These are phyloP conservation scores for Slavum lentiscoides DNA, from an alignment of 2,888 invertebrate genomes.

Conservation along the genomic window DNA sequence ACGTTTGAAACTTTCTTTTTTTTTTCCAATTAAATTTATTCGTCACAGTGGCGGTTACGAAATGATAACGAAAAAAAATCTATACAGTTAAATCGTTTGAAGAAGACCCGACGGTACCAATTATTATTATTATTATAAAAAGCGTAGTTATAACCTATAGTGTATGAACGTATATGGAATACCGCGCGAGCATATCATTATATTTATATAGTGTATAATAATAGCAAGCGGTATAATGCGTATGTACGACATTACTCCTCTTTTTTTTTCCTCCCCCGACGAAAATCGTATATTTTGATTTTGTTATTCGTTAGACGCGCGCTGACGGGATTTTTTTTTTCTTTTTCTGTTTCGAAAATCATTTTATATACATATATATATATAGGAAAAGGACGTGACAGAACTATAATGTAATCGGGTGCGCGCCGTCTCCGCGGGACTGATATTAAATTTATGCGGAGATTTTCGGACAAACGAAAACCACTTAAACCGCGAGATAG, in stretches of 20 bases:
- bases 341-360: not conserved
- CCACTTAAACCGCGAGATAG: not conserved
- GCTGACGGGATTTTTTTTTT: not conserved
- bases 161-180: not conserved
- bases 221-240: no score
- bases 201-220: no score
- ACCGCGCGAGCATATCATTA: no score
- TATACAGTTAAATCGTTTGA: no score
- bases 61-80: not conserved
- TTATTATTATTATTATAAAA: no score
- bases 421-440: not conserved
- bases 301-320: constrained; percentile 12
- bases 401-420: not conserved
- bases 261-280: not conserved
- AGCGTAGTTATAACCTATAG: no score
- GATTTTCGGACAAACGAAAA: constrained; percentile 34
- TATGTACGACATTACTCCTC: no score
- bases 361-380: constrained; percentile 5
- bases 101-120: no score
- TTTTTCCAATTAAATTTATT: not conserved
- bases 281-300: constrained; percentile 13
- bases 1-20: no score
- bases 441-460: constrained; percentile 31
- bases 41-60: not conserved
- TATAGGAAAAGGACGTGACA: not conserved